Evolutionary conservation across 2,888 invertebrate species (phyloP), one percentile per base, ranked within the genome.

Genomic region (Abrostola triplasia): DNA sequence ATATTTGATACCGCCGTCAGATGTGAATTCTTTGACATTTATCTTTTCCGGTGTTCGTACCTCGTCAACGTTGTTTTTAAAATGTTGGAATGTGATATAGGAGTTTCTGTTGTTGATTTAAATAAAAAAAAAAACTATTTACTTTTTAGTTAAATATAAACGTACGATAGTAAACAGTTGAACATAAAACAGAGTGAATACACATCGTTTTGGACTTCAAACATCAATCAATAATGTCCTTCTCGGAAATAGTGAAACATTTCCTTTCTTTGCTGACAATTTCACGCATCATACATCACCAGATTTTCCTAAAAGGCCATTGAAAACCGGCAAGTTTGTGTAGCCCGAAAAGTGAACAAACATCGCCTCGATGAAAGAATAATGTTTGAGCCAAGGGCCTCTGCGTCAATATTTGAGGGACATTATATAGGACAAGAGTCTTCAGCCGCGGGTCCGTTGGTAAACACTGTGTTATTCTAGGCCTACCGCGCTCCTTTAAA

Each of bases 331-430:
- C 42, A 12, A 64, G 64, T 67, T 67, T 70, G 66, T 71, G 77
- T 73, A 52, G 60, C 62, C 63, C 59, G 64, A 74, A 64, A 68
- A 76, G 74, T 73, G 70, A 65, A 59, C 71, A 77, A 77, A 76
- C 71, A 76, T 57, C 49, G 60, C 54, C 60, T 68, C 55, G 66
- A 74, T 71, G 77, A 77, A 76, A 76, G 70, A 76, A 76, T 74
- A 76, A 76, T 77, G 77, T 72, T 76, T 77, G 66, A 64, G 64
- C 55, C 67, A 67, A 73, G 71, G 68, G 67, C 50, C 57, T 55
- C 56, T 68, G 58, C 50, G 66, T 67, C 77, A 76, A 76, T 77
- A 71, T 76, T 76, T 68, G 71, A 74, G 50, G 58, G 70, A 61
- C 64, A 73, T 70, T 66, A 73, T 66, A 70, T 66, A 67, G 64